Evolutionary conservation across 30 jellyfish, hydroid and myxozoan genomes (phyloP).

Genomic region (Turritopsis rubra): DNA sequence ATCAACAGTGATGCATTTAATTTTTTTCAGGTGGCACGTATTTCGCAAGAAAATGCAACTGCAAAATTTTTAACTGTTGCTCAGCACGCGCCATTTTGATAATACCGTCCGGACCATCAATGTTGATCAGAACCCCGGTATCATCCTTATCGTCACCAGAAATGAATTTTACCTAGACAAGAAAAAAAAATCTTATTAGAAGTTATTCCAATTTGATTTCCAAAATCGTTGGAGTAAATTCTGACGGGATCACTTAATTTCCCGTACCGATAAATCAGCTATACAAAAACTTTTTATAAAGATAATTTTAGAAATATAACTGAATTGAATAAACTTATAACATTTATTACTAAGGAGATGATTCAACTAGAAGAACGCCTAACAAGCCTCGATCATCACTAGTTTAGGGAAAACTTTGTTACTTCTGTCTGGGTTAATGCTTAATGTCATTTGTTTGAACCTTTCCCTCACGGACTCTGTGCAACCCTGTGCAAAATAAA

Average conservation of each 20-base stretch:
- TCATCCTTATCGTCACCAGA: slow-evolving; percentile 66
- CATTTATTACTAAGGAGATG: too few relatives aligned
- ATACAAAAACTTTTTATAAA: too few relatives aligned
- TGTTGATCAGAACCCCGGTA: slow-evolving; percentile 71
- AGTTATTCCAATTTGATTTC: background rate
- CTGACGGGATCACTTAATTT: background rate
- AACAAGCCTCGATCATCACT: too few relatives aligned
- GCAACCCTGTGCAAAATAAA: too few relatives aligned
- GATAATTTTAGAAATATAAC: too few relatives aligned
- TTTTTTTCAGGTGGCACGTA: slow-evolving; percentile 46
- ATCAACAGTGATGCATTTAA: background rate
- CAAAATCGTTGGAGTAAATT: too few relatives aligned
- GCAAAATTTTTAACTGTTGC: slow-evolving; percentile 46
- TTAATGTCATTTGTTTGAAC: too few relatives aligned
- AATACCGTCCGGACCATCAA: slow-evolving; percentile 90
- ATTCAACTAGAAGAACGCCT: too few relatives aligned
- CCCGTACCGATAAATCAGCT: background rate
- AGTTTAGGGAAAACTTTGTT: too few relatives aligned
- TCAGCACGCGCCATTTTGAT: slow-evolving; percentile 61
- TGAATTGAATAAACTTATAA: too few relatives aligned
- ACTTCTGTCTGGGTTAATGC: too few relatives aligned
- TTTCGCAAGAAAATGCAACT: slow-evolving; percentile 62
- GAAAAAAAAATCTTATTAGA: background rate
- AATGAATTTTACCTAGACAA: slow-evolving; percentile 56
- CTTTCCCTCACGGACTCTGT: too few relatives aligned